These are phyloP conservation scores for Dynastes tityus DNA, from an alignment of 2,888 invertebrate species.

Conservation along the genomic window DNA sequence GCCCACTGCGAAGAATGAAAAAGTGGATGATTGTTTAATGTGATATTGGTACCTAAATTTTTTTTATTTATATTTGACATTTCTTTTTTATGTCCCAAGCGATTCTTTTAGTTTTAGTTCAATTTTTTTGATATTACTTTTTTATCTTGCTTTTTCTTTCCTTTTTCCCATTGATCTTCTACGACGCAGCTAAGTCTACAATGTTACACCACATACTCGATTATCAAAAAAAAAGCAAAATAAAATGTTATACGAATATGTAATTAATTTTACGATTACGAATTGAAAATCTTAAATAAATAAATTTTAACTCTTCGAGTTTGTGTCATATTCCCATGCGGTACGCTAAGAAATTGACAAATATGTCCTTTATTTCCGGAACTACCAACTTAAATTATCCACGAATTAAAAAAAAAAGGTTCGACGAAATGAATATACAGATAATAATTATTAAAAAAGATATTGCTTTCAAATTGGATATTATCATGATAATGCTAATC, in stretches of 20 bases:
- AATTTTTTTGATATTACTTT: neutral
- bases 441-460: too few species aligned
- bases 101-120: neutral
- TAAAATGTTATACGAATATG: slow-evolving; percentile 2
- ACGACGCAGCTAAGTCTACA: slow-evolving; percentile 34
- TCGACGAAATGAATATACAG: too few species aligned
- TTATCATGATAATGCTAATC: too few species aligned
- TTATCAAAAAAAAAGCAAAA: slow-evolving; percentile 7
- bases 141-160: neutral
- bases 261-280: slow-evolving; percentile 25
- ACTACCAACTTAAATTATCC: too few species aligned
- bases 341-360: too few species aligned
- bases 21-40: slow-evolving; percentile 25
- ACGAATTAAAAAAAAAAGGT: too few species aligned
- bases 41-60: slow-evolving; percentile 35
- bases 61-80: slow-evolving; percentile 7
- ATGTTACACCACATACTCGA: neutral
- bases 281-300: slow-evolving; percentile 38
- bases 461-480: too few species aligned
- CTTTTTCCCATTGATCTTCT: neutral
- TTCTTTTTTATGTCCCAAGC: slow-evolving; percentile 1
- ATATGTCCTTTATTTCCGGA: too few species aligned
- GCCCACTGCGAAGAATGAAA: neutral
- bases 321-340: neutral
- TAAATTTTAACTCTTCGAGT: slow-evolving; percentile 32